A percentile compares a stretch with the other conserved stretches of the same genome.
phyloP scores from a whole-genome alignment of 35 echinoderm and acorn worm genomes.

The Anneissia japonica region DNA sequence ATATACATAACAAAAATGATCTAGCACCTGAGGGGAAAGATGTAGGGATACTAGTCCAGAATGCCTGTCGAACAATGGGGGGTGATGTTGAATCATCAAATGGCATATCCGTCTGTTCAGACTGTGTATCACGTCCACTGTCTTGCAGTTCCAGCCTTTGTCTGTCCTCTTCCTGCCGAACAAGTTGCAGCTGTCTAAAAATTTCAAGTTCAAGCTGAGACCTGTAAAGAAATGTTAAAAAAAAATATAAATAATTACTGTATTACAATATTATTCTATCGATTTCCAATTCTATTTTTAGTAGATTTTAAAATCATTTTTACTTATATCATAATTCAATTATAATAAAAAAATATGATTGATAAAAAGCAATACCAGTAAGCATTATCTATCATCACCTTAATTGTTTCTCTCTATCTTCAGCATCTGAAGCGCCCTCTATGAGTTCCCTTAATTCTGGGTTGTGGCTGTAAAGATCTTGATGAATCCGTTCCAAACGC shows the following conservation, averaged over 20 bases:
- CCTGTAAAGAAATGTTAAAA: constrained; percentile 26
- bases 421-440: constrained; percentile 14
- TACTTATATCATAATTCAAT: too few relatives aligned
- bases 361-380: background rate
- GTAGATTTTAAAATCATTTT: too few relatives aligned
- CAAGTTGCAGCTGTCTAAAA: constrained; percentile 54
- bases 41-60: background rate
- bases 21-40: constrained; percentile 1
- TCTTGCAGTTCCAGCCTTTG: constrained; percentile 19
- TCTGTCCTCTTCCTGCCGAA: constrained; percentile 40
- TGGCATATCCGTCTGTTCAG: constrained; percentile 17
- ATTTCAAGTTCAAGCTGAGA: constrained; percentile 53
- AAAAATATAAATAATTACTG: too few relatives aligned
- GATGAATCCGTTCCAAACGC: constrained; percentile 44
- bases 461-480: constrained; percentile 49
- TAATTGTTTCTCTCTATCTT: constrained; percentile 62
- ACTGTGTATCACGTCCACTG: constrained; percentile 58
- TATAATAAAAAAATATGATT: too few relatives aligned
- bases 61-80: background rate
- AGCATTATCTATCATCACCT: background rate
- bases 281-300: too few relatives aligned
- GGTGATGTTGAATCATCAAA: background rate
- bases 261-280: too few relatives aligned
- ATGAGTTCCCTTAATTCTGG: constrained; percentile 55
- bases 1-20: constrained; percentile 33